Evolutionary conservation across 2,888 invertebrate species (phyloP).

Genomic region (Dastarcus helophoroides): DNA sequence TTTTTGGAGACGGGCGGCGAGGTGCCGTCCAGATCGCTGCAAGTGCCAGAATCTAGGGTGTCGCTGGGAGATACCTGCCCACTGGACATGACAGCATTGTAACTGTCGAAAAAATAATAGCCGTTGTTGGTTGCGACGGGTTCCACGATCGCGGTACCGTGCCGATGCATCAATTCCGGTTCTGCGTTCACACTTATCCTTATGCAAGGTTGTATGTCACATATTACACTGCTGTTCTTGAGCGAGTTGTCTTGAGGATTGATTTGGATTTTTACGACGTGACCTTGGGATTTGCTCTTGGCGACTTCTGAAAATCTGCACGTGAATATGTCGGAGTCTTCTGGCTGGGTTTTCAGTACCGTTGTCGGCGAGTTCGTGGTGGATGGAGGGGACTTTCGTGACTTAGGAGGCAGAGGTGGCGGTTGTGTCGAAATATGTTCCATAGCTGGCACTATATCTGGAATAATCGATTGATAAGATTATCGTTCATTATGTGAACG

Average conservation of each 20-base stretch:
- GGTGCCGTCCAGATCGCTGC: slow-evolving; percentile 70
- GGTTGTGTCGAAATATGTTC: slow-evolving; percentile 45
- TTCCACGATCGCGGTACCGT: slow-evolving; percentile 22
- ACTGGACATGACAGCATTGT: slow-evolving; percentile 54
- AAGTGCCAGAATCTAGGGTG: slow-evolving; percentile 73
- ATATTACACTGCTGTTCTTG: slow-evolving; percentile 35
- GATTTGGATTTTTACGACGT: slow-evolving; percentile 62
- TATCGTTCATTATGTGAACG: too few relatives aligned
- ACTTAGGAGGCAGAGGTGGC: slow-evolving; percentile 47
- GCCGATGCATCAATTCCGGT: slow-evolving; percentile 41
- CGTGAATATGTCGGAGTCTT: slow-evolving; percentile 25
- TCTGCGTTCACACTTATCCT: slow-evolving; percentile 45
- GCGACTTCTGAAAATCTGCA: slow-evolving; percentile 29
- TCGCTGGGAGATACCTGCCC: slow-evolving; percentile 77
- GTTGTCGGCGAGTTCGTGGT: slow-evolving; percentile 38
- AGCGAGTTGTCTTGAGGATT: slow-evolving; percentile 40
- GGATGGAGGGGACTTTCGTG: slow-evolving; percentile 28
- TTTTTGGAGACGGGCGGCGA: slow-evolving; percentile 58
- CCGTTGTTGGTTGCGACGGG: slow-evolving; percentile 24
- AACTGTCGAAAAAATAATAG: slow-evolving; percentile 52
- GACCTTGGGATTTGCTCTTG: slow-evolving; percentile 34
- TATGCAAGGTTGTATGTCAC: slow-evolving; percentile 43
- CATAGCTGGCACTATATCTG: slow-evolving; percentile 24
- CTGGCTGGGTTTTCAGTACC: slow-evolving; percentile 34
- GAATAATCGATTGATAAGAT: too few relatives aligned